phyloP scores from a whole-genome alignment of 2,113 vertebrate species.

The Polyodon spathula region DNA sequence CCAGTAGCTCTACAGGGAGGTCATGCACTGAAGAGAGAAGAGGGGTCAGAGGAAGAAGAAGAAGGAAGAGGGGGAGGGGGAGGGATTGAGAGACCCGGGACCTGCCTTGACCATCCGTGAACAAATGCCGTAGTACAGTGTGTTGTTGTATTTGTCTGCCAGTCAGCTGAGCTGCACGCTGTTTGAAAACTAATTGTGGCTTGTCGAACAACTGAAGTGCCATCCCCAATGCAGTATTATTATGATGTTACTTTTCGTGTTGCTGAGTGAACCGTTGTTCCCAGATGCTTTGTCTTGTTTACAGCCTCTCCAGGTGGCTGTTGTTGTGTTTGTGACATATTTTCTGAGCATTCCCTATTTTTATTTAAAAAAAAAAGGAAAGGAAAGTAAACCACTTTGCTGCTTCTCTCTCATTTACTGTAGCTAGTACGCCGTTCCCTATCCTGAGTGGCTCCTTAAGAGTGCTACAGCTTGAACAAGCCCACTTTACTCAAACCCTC shows the following conservation, averaged over 20 bases:
- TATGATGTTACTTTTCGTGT: constrained; percentile 26
- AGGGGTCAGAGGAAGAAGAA: background rate
- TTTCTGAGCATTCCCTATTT: constrained; percentile 1
- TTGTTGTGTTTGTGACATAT: constrained; percentile 3
- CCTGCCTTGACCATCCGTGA: constrained; percentile 62
- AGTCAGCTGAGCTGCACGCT: constrained; percentile 67
- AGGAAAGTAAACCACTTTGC: constrained; percentile 10
- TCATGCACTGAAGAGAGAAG: background rate
- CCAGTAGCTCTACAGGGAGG: constrained; percentile 60
- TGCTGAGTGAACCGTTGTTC: constrained; percentile 23
- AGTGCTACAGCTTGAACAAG: constrained; percentile 4
- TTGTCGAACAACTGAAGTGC: constrained; percentile 64
- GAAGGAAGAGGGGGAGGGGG: constrained; percentile 9
- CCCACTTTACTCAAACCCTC: background rate
- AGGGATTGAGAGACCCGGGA: constrained; percentile 33
- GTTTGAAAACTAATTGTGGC: constrained; percentile 36
- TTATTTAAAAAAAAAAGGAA: constrained; percentile 1
- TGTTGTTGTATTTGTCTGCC: constrained; percentile 64
- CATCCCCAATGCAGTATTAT: constrained; percentile 45
- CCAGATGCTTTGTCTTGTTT: constrained; percentile 21
- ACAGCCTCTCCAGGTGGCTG: constrained; percentile 7
- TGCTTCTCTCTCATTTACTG: constrained; percentile 5
- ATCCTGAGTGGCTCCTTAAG: background rate
- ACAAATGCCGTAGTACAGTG: constrained; percentile 72
- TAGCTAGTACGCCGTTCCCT: background rate